phyloP scores from a whole-genome alignment of 2,888 invertebrate species.

The Diplolepis rosae region DNA sequence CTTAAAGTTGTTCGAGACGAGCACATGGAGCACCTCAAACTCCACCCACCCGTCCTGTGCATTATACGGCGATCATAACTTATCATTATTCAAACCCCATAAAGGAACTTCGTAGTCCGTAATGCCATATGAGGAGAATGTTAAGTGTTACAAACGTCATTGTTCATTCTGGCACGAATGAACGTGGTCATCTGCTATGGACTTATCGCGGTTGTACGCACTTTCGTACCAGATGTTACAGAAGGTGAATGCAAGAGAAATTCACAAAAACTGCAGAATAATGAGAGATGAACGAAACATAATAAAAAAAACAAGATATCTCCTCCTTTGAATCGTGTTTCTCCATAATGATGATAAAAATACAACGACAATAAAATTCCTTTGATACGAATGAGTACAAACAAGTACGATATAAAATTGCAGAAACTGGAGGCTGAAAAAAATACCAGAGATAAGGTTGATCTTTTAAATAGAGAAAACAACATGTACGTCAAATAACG shows the following conservation, averaged over 20 bases:
- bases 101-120: constrained; percentile 50
- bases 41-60: constrained; percentile 46
- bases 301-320: not conserved
- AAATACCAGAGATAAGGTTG: not conserved
- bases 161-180: constrained; percentile 48
- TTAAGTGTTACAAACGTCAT: constrained; percentile 59
- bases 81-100: constrained; percentile 63
- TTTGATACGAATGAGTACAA: not conserved
- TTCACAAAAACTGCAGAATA: constrained; percentile 45
- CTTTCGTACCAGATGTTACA: constrained; percentile 33
- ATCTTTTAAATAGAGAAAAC: not conserved
- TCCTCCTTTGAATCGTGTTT: no score
- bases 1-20: constrained; percentile 30
- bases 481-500: not conserved
- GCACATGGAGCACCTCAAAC: constrained; percentile 44
- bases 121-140: constrained; percentile 54
- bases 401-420: not conserved
- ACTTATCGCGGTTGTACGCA: constrained; percentile 54
- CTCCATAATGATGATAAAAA: no score
- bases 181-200: constrained; percentile 32
- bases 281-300: not conserved
- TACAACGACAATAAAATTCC: no score
- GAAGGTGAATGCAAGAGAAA: constrained; percentile 50
- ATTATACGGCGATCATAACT: constrained; percentile 54
- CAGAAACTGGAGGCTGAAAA: not conserved